phyloP scores from a whole-genome alignment of 2,888 invertebrate species.

The Drosophila meridionalis region DNA sequence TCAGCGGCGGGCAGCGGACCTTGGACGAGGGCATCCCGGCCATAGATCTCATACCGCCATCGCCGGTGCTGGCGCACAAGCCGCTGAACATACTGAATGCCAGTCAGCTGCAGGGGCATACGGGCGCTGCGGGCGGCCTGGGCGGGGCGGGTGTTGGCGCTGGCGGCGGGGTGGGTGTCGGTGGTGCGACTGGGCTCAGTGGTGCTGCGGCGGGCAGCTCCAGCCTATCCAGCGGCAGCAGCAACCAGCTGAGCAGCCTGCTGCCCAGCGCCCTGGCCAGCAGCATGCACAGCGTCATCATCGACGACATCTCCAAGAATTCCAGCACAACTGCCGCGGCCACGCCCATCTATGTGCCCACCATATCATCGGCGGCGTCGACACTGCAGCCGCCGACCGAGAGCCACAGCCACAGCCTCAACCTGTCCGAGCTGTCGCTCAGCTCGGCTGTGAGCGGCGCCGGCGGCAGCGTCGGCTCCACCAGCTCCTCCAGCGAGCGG shows the following conservation, averaged over 20 bases:
- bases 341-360: conserved; percentile 80
- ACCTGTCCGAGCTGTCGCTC: conserved; percentile 51
- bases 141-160: neutral
- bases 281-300: conserved; percentile 80
- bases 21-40: conserved; percentile 84
- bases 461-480: conserved; percentile 27
- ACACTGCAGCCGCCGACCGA: conserved; percentile 63
- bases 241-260: conserved; percentile 42
- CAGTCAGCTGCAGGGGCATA: conserved; percentile 82
- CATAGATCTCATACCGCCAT: conserved; percentile 84
- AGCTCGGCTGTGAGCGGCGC: conserved; percentile 23
- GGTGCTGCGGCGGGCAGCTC: conserved; percentile 4
- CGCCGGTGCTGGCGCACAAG: conserved; percentile 83
- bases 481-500: conserved; percentile 15
- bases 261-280: conserved; percentile 64
- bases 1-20: conserved; percentile 81
- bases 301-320: conserved; percentile 82
- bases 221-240: conserved; percentile 36
- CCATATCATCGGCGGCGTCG: conserved; percentile 74
- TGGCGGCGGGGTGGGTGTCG: neutral
- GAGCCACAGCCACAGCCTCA: conserved; percentile 47
- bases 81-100: conserved; percentile 83
- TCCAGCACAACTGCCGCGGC: conserved; percentile 68
- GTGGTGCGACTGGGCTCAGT: conserved; percentile 8
- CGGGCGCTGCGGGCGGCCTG: conserved; percentile 41